These are phyloP conservation scores for Acipenser transmontanus DNA, from an alignment of 2,797 vertebrate genomes.

Conservation along the genomic window DNA sequence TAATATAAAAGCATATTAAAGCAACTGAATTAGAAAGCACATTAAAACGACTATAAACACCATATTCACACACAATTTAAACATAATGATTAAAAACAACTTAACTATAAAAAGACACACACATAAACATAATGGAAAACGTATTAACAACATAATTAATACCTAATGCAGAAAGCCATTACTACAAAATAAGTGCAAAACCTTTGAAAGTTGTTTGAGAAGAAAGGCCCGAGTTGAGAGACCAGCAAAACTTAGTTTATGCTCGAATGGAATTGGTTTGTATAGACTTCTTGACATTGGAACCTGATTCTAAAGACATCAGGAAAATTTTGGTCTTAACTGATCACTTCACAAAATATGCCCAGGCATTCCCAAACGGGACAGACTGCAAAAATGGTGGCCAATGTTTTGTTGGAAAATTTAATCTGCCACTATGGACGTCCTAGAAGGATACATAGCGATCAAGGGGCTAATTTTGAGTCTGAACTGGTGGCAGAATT, in stretches of 20 bases:
- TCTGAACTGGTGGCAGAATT: conserved; percentile 2
- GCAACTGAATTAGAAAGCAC: too few species aligned
- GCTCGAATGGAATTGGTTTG: background rate
- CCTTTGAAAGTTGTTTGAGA: background rate
- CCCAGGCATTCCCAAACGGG: conserved; percentile 13
- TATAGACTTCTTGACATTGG: background rate
- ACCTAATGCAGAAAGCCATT: too few species aligned
- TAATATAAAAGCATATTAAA: too few species aligned
- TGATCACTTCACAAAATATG: conserved; percentile 22
- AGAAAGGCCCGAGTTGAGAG: background rate
- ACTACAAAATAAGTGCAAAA: too few species aligned
- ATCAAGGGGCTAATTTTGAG: conserved; percentile 19
- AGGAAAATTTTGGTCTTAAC: conserved; percentile 21
- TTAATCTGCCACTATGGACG: conserved; percentile 16
- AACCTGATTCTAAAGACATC: conserved; percentile 2
- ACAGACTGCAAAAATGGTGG: conserved; percentile 17
- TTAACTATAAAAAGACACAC: too few species aligned
- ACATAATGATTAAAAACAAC: too few species aligned
- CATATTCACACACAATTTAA: too few species aligned
- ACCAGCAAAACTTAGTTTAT: background rate
- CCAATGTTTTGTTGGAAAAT: conserved; percentile 18
- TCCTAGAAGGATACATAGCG: conserved; percentile 7
- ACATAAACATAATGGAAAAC: too few species aligned
- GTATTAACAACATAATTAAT: too few species aligned
- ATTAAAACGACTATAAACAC: too few species aligned